Evolutionary conservation across 2,888 invertebrate genomes (phyloP), one percentile per base, ranked within the genome.

Genomic region (Coremacera marginata): DNA sequence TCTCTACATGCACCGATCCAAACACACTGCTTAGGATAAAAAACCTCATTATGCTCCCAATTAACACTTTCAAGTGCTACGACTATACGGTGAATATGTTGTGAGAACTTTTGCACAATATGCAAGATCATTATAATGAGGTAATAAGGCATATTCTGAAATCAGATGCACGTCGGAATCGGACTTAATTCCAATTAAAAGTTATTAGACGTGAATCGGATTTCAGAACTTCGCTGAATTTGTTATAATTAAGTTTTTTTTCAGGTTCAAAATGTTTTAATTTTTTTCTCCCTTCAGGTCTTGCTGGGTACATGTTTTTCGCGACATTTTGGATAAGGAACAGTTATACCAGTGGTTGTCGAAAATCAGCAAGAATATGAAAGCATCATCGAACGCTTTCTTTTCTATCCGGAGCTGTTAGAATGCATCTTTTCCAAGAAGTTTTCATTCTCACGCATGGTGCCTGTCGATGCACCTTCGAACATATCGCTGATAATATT

Each of bases 51-150:
- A 96, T 99, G 92, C 90, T 99, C 55, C 98, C 98, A 83, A 97
- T 96, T 81, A 95, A 96, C 80, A 98, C 99, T 0, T 91, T 99
- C 77, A 94, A 95, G 91, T 89, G 93, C 81, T 99, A 99, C 89
- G 98, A 98, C 0, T 97, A 98, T 82, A 94, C 95, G 0, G 96
- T 98, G 8, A 95, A 95, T 78, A 95, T 96, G 51, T 90, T 99
- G 25, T 96, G 96, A 88, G 94, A 96, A 77, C 91, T 98, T 25
- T 90, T 98, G 49, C 93, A 97, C 85, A 98, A 98, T 89, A 94
- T 98, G 90, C 92, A 98, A 34, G 98, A 99, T 87, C 98, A 98
- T 88, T 99, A 99, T 89, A 98, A 98, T 67, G 98, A 99, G 89
- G 98, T 87, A 52, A 77, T 73, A 27, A 37, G 31, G 31, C 31